Evolutionary conservation across 2,113 vertebrate genomes (phyloP).

Genomic region (Mustelus asterias): DNA sequence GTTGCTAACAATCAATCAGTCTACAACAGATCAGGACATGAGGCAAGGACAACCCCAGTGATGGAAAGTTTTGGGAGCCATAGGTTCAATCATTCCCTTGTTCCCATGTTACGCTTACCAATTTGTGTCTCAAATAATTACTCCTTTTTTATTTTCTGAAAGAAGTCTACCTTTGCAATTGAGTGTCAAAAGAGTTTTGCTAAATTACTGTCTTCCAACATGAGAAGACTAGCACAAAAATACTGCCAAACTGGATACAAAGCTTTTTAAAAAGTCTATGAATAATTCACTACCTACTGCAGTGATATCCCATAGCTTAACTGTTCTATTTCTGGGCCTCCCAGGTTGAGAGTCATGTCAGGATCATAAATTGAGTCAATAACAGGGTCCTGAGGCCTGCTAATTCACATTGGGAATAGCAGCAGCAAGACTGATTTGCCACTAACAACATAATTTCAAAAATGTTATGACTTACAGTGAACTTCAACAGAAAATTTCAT

Average conservation of each 20-base stretch:
- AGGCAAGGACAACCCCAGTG: background rate
- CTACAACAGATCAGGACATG: background rate
- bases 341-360: background rate
- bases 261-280: background rate
- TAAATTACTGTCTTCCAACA: background rate
- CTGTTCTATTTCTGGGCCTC: background rate
- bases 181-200: background rate
- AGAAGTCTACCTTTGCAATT: background rate
- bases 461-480: background rate
- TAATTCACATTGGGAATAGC: background rate
- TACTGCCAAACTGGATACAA: background rate
- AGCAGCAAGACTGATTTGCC: no score
- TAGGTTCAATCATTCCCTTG: background rate
- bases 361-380: background rate
- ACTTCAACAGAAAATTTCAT: background rate
- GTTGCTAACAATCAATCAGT: background rate
- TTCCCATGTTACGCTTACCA: background rate
- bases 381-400: background rate
- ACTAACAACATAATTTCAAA: background rate
- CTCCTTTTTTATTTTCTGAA: background rate
- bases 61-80: background rate
- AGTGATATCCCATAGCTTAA: background rate
- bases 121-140: background rate
- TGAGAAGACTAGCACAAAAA: background rate
- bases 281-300: background rate